Base-by-base conservation (phyloP, 2,797 vertebrate genomes). In the Acrocephalus scirpaceus region DNA sequence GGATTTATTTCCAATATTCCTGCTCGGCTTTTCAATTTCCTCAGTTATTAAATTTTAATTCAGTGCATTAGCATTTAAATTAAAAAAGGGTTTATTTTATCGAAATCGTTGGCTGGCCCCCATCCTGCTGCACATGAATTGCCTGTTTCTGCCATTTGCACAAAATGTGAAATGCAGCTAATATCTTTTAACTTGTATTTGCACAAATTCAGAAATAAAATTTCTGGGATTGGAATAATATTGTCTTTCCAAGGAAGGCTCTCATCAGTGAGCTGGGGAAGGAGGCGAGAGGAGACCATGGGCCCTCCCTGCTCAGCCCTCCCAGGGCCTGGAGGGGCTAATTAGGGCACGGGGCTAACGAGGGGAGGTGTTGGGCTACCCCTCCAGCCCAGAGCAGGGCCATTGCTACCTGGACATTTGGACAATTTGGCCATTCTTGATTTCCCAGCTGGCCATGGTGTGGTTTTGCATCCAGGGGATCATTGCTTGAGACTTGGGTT, bases 21-120 rank as follows among this genome's bases (percentile, higher is more conserved):
- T 99, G 98, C 98, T 98, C 98, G 98, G 99, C 99, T 99, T 99
- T 99, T 99, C 99, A 99, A 99, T 99, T 99, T 99, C 99, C 99
- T 98, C 98, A 98, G 99, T 99, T 99, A 99, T 99, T 99, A 99
- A 99, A 99, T 99, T 99, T 99, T 99, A 99, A 99, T 99, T 99
- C 98, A 98, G 98, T 98, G 98, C 99, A 99, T 99, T 99, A 99
- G 99, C 99, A 99, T 99, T 99, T 99, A 99, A 99, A 99, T 99
- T 99, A 99, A 99, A 99, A 99, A 99, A 98, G 98, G 98, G 98
- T 98, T 98, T 98, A 98, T 99, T 99, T 99, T 99, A 98, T 98
- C 98, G 97, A 98, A 98, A 99, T 98, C 98, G 97, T 98, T 98
- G 98, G 98, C 98, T 97, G 90, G 97, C 97, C 97, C 97, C 97